These are phyloP conservation scores for Xenopus petersii DNA, from an alignment of 2,797 vertebrate species.

Conservation along the genomic window DNA sequence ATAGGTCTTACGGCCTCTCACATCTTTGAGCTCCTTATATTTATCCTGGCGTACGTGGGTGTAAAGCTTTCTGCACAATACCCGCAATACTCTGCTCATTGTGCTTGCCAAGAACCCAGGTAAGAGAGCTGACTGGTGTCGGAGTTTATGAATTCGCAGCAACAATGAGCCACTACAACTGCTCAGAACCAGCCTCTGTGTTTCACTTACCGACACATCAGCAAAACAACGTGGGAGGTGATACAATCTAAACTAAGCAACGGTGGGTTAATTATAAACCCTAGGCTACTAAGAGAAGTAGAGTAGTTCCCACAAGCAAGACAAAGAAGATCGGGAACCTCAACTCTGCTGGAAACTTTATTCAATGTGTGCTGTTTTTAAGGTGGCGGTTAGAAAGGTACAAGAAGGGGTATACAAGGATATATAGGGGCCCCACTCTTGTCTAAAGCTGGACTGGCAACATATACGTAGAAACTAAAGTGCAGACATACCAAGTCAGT, in stretches of 20 bases:
- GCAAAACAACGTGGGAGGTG: constrained; percentile 31
- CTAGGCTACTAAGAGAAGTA: constrained; percentile 16
- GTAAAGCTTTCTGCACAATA: neutral
- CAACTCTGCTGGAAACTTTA: too few relatives aligned
- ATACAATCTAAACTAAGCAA: constrained; percentile 37
- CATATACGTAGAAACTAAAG: too few relatives aligned
- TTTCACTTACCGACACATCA: constrained; percentile 30
- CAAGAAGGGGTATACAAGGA: too few relatives aligned
- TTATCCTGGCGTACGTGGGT: neutral
- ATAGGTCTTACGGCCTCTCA: neutral
- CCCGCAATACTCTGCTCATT: neutral
- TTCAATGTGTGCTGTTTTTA: too few relatives aligned
- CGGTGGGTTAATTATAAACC: constrained; percentile 34
- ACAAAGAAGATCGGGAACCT: too few relatives aligned
- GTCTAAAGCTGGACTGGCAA: too few relatives aligned
- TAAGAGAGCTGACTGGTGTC: neutral
- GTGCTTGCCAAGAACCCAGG: neutral
- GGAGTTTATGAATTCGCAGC: constrained; percentile 7
- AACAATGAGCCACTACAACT: constrained; percentile 1
- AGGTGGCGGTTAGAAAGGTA: too few relatives aligned
- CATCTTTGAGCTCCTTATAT: neutral
- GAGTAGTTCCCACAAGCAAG: too few relatives aligned
- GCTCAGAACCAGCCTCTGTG: constrained; percentile 18
- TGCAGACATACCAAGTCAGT: too few relatives aligned
- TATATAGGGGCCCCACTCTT: too few relatives aligned